Evolutionary conservation across 2,113 vertebrate genomes (phyloP), one percentile per base, ranked within the genome.

Genomic region (Phaethornis superciliosus): DNA sequence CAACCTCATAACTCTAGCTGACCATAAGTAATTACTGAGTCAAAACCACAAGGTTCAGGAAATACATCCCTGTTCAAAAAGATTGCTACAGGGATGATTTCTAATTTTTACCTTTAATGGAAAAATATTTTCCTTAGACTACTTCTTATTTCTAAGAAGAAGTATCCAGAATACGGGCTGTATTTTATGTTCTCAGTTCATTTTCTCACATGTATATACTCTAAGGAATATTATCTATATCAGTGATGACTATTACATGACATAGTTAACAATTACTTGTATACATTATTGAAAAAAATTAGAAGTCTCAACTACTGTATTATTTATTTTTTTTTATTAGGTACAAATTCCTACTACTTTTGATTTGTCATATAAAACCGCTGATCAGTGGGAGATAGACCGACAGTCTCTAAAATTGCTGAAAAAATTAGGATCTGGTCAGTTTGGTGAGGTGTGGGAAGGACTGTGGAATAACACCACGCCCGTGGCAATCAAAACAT

Each of bases 391-490:
- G 99, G 99, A 99, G 96, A 99, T 99, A 72, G 96, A 98, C n/a
- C 97, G 99, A 51, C 96, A 40, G 8, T 99, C 99, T 68, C 81
- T 99, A 71, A 96, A 97, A 63, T 81, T 99, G 13, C 46, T 98
- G 75, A 98, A 78, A 93, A 98, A 98, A 89, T 95, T 99, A 70
- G 99, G 99, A 47, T 98, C 98, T 1, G 99, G 99, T 20, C 99
- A 99, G 97, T 99, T 99, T 96, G 99, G 99, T 32, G 99, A 99
- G 80, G 99, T 99, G 7, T 99, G 97, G 92, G 98, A 99, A 97
- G 99, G 99, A 28, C 51, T 98, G 22, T 99, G 99, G 99, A 99
- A 99, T 80, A 97, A 98, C 18, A 99, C 98, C 32, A 99, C 98
- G 6, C 64, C 98, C 0, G 99, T 99, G 13, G 99, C 99, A 12